A percentile compares a stretch with the other conserved stretches of the same genome.
These are phyloP conservation scores for Lissocephala sabroskyi DNA, from an alignment of 2,888 invertebrate genomes.

Conservation along the genomic window DNA sequence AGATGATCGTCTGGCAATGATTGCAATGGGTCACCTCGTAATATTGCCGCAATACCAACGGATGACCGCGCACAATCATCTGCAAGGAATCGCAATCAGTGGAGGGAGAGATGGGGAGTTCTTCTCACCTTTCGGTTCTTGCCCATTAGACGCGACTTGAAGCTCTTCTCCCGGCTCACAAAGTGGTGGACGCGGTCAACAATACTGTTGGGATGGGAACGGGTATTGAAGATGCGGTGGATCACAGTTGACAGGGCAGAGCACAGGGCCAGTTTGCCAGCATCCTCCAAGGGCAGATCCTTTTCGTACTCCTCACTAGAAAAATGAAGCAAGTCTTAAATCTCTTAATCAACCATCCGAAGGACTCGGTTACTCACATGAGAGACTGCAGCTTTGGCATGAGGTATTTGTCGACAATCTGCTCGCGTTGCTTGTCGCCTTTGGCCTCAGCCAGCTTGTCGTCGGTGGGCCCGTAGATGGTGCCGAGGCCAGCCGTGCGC, in stretches of 20 bases:
- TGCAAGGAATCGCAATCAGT: conserved; percentile 56
- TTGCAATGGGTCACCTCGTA: conserved; percentile 93
- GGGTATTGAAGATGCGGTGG: conserved; percentile 82
- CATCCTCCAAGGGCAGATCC: conserved; percentile 76
- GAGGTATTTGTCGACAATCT: conserved; percentile 81
- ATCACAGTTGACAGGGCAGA: conserved; percentile 87
- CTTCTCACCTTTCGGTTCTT: conserved; percentile 77
- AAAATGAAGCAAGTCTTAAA: not conserved
- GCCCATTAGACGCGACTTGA: conserved; percentile 80
- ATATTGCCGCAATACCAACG: conserved; percentile 90
- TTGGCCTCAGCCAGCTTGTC: conserved; percentile 84
- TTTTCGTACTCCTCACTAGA: conserved; percentile 78
- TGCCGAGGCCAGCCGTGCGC: conserved; percentile 89
- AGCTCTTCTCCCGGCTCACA: conserved; percentile 87
- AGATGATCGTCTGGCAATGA: conserved; percentile 92
- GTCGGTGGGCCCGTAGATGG: conserved; percentile 91
- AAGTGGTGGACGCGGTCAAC: conserved; percentile 87
- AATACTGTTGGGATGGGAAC: conserved; percentile 75
- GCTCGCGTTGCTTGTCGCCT: conserved; percentile 84
- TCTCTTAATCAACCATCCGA: not conserved
- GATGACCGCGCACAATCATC: conserved; percentile 90
- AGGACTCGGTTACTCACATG: conserved; percentile 76
- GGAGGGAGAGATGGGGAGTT: not conserved
- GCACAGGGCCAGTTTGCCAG: conserved; percentile 78
- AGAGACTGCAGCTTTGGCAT: conserved; percentile 81